phyloP scores from a whole-genome alignment of 2,888 invertebrate species.

The Saturnia japonica region DNA sequence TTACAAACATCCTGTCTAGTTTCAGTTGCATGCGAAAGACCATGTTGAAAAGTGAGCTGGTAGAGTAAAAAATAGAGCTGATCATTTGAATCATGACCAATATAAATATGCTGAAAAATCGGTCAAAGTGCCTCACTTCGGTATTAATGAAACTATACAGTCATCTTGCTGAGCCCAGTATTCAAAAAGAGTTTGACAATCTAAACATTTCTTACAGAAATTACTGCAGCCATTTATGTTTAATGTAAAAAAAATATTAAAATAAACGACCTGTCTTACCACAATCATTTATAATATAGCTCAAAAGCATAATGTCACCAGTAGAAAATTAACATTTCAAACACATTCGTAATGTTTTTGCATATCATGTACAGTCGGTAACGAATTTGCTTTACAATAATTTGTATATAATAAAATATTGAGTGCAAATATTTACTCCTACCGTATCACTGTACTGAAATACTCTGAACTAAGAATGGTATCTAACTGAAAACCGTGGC shows the following conservation, averaged over 20 bases:
- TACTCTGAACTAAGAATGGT: background rate
- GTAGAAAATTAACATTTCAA: conserved; percentile 12
- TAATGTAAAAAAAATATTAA: background rate
- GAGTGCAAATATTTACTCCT: background rate
- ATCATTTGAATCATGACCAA: too few relatives aligned
- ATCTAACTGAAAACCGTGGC: background rate
- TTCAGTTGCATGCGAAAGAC: too few relatives aligned
- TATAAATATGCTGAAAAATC: too few relatives aligned
- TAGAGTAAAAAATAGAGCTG: too few relatives aligned
- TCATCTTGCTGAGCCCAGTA: too few relatives aligned
- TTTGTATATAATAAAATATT: background rate
- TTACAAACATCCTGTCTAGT: too few relatives aligned
- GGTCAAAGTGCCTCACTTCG: too few relatives aligned
- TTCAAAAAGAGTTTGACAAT: background rate
- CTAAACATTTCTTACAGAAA: background rate
- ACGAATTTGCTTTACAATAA: background rate
- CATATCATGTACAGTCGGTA: conserved; percentile 3
- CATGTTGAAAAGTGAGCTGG: too few relatives aligned
- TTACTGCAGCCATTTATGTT: background rate
- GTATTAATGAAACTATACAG: too few relatives aligned
- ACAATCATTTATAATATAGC: background rate
- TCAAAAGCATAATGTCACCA: conserved; percentile 6
- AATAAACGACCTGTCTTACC: background rate
- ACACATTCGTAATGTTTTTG: conserved; percentile 7
- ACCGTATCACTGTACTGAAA: background rate